phyloP scores from a whole-genome alignment of 2,797 vertebrate genomes.

The Centroberyx gerrardi region DNA sequence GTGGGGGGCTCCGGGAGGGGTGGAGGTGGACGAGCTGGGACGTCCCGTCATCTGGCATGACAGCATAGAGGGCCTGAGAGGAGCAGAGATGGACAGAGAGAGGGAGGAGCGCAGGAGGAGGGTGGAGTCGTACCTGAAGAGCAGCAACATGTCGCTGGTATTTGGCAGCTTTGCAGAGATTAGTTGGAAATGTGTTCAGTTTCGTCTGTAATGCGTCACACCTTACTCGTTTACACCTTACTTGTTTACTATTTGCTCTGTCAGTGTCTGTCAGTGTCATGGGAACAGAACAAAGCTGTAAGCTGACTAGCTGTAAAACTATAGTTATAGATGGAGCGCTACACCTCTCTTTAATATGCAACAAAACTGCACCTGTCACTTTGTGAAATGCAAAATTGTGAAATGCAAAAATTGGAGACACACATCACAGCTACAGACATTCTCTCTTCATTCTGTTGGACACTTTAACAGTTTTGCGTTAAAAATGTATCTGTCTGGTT shows the following conservation, averaged over 20 bases:
- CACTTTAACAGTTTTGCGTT: too few species aligned
- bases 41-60: conserved; percentile 73
- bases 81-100: conserved; percentile 63
- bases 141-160: conserved; percentile 84
- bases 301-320: too few species aligned
- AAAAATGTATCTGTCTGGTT: too few species aligned
- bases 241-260: background rate
- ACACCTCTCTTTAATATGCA: too few species aligned
- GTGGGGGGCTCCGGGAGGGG: conserved; percentile 75
- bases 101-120: conserved; percentile 66
- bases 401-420: background rate
- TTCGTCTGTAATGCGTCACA: background rate
- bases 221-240: background rate
- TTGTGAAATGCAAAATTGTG: too few species aligned
- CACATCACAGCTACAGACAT: too few species aligned
- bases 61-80: conserved; percentile 38
- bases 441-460: too few species aligned
- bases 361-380: too few species aligned
- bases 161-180: conserved; percentile 14
- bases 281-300: background rate
- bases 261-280: background rate
- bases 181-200: background rate
- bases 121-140: conserved; percentile 77
- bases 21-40: conserved; percentile 84
- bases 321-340: too few species aligned